Evolutionary conservation across 2,113 vertebrate genomes (phyloP).

Genomic region (Microtus richardsoni): DNA sequence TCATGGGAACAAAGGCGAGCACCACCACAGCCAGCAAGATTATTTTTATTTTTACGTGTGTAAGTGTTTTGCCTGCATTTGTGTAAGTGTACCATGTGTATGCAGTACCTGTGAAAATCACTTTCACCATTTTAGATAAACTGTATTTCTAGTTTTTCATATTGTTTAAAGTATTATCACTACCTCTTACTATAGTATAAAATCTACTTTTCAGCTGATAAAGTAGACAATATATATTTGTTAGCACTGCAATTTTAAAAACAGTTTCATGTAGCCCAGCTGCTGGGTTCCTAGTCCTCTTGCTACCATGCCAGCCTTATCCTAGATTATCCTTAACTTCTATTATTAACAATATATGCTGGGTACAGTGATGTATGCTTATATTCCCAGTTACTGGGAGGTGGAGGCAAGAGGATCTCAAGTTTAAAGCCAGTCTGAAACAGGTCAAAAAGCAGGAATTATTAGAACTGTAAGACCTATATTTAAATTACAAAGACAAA

Average conservation of each 20-base stretch:
- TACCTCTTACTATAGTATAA: background rate
- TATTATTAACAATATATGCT: background rate
- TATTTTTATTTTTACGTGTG: background rate
- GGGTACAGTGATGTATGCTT: background rate
- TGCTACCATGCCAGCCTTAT: background rate
- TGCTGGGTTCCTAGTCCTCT: too few species aligned
- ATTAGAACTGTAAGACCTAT: background rate
- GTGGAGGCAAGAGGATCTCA: background rate
- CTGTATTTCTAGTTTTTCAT: background rate
- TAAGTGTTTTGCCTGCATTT: background rate
- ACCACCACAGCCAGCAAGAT: too few species aligned
- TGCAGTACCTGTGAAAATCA: background rate
- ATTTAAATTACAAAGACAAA: background rate
- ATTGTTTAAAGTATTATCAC: background rate
- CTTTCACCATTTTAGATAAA: slow-evolving; percentile 22
- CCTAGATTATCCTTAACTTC: too few species aligned
- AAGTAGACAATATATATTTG: background rate
- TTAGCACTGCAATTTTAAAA: background rate
- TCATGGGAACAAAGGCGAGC: background rate
- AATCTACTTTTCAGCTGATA: background rate
- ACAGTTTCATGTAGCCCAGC: background rate
- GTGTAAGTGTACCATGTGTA: background rate
- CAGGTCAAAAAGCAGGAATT: background rate
- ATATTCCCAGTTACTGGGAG: background rate
- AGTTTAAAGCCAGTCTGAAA: background rate